Evolutionary conservation across 2,113 vertebrate genomes (phyloP).

Genomic region (Erythrocercus mccallii): DNA sequence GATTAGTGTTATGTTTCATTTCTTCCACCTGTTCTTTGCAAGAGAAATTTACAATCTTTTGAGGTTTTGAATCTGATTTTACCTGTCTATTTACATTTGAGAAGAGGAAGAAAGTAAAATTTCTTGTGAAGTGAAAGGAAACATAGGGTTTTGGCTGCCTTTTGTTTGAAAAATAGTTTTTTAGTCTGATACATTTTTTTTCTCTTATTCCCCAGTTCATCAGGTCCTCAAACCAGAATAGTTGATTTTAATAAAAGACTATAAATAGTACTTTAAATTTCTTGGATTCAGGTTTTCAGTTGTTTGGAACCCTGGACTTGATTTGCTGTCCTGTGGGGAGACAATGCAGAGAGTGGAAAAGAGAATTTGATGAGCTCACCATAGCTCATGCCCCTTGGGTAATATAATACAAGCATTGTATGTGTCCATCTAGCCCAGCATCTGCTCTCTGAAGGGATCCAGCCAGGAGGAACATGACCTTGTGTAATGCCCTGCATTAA

Average conservation of each 20-base stretch:
- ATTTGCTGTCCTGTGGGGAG: not conserved
- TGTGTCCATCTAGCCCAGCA: not conserved
- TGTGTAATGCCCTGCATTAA: not conserved
- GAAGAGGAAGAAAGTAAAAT: not conserved
- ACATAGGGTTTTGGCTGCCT: not conserved
- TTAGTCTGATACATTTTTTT: not conserved
- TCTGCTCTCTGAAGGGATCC: not conserved
- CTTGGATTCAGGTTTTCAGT: not conserved
- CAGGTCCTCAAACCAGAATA: not conserved
- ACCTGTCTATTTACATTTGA: not conserved
- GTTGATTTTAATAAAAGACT: not conserved
- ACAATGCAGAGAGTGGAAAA: not conserved
- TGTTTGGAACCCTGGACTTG: not conserved
- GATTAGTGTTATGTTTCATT: not conserved
- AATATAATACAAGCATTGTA: not conserved
- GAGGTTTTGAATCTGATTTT: not conserved
- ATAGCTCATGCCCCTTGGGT: not conserved
- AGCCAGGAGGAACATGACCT: not conserved
- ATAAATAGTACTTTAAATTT: not conserved
- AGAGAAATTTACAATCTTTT: not conserved
- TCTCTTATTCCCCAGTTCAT: not conserved
- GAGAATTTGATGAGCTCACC: not conserved
- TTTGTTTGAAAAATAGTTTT: not conserved
- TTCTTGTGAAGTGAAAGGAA: not conserved
- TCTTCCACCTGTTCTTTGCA: not conserved